Evolutionary conservation across 2,888 invertebrate species (phyloP).

Genomic region (Portevinia maculata): DNA sequence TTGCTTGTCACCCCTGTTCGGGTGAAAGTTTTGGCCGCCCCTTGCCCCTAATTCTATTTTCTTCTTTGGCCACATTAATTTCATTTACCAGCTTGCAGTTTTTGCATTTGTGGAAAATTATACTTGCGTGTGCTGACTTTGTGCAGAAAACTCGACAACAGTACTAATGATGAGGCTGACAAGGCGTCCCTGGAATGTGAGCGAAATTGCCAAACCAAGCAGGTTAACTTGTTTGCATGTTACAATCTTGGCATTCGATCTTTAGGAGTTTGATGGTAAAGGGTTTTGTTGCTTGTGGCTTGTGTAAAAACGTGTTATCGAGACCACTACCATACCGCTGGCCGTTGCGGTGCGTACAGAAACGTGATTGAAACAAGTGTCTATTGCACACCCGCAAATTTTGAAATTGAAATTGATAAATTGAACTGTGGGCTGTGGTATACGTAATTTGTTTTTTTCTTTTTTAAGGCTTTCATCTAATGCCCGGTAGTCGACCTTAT

Average conservation of each 20-base stretch:
- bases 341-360: background rate
- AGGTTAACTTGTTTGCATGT: slow-evolving; percentile 39
- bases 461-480: background rate
- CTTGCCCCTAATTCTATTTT: background rate
- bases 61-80: background rate
- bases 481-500: slow-evolving; percentile 10
- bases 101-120: slow-evolving; percentile 36
- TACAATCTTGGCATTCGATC: slow-evolving; percentile 33
- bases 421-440: slow-evolving; percentile 34
- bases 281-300: slow-evolving; percentile 14
- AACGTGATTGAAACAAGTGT: slow-evolving; percentile 11
- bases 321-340: background rate
- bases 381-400: slow-evolving; percentile 47
- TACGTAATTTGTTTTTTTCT: slow-evolving; percentile 20
- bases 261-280: slow-evolving; percentile 5
- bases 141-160: slow-evolving; percentile 23
- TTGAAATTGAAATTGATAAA: slow-evolving; percentile 67
- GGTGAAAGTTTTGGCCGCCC: slow-evolving; percentile 12
- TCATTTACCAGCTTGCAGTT: slow-evolving; percentile 26
- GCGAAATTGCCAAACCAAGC: slow-evolving; percentile 9
- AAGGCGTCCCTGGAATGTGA: background rate
- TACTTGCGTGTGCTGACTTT: slow-evolving; percentile 32
- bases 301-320: slow-evolving; percentile 21
- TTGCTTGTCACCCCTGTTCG: slow-evolving; percentile 52
- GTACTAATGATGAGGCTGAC: slow-evolving; percentile 29